Conservation (phyloP, 1,140 invertebrate species). For the Apolygus lucorum region DNA sequence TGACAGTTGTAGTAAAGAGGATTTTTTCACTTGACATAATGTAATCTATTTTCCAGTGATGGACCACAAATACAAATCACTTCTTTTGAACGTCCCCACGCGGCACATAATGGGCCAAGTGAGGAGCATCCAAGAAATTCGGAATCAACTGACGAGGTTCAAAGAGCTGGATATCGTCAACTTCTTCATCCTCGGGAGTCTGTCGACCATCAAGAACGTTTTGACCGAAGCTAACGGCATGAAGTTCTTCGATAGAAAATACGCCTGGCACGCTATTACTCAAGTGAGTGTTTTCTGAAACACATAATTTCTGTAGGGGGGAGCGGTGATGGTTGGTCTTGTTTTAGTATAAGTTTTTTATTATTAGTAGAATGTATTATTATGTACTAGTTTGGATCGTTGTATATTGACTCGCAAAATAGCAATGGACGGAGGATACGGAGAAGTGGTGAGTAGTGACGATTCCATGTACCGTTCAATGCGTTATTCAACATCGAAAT, state of each 20-base stretch:
- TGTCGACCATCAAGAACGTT: conserved; percentile 56
- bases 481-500: no score
- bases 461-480: no score
- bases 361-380: no score
- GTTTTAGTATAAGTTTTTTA: no score
- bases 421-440: no score
- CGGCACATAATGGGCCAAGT: conserved; percentile 69
- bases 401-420: no score
- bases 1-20: no score
- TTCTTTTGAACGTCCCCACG: conserved; percentile 77
- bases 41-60: conserved; percentile 51
- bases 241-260: conserved; percentile 45
- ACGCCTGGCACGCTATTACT: conserved; percentile 52
- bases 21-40: no score
- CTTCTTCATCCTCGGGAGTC: conserved; percentile 69
- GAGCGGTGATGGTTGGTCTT: no score
- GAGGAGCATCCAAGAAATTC: conserved; percentile 44
- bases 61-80: conserved; percentile 85
- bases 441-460: no score
- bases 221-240: conserved; percentile 47
- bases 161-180: conserved; percentile 77
- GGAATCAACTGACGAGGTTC: conserved; percentile 57
- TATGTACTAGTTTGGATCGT: no score
- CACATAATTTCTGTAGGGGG: neutral
- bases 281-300: conserved; percentile 38